These are phyloP conservation scores for Lamellibrachia columna DNA, from an alignment of 2,888 invertebrate species.

Conservation along the genomic window DNA sequence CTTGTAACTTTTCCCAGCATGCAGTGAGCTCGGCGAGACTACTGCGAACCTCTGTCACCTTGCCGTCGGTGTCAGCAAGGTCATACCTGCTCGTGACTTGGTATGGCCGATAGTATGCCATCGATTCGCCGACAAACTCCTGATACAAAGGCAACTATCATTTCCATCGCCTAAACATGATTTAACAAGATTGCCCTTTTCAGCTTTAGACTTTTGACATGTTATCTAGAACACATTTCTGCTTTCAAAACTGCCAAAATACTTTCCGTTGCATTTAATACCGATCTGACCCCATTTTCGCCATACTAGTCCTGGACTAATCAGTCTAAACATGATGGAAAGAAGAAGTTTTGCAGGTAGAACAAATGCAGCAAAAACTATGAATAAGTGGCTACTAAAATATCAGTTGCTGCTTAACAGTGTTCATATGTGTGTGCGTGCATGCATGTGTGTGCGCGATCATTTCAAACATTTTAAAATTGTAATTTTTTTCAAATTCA, in stretches of 20 bases:
- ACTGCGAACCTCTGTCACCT: conserved; percentile 41
- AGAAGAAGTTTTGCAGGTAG: too few species aligned
- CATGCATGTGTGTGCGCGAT: background rate
- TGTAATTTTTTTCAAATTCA: background rate
- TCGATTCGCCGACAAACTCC: conserved; percentile 31
- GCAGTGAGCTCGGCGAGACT: conserved; percentile 32
- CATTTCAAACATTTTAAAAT: background rate
- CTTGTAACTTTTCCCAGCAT: conserved; percentile 37
- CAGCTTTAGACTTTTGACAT: too few species aligned
- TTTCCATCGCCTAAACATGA: too few species aligned
- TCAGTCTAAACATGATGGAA: too few species aligned
- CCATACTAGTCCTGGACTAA: too few species aligned
- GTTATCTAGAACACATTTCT: too few species aligned
- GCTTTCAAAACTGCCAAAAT: too few species aligned
- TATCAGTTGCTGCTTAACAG: background rate
- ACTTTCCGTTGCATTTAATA: too few species aligned
- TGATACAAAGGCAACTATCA: background rate
- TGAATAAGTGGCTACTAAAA: too few species aligned
- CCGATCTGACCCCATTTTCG: too few species aligned
- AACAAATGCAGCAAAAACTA: too few species aligned
- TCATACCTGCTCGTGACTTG: conserved; percentile 9
- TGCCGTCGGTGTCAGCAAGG: background rate
- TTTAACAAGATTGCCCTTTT: too few species aligned
- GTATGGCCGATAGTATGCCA: conserved; percentile 17
- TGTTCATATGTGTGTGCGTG: background rate